Conservation (phyloP, 2,797 vertebrate genomes). For the Mionectes olivaceus region DNA sequence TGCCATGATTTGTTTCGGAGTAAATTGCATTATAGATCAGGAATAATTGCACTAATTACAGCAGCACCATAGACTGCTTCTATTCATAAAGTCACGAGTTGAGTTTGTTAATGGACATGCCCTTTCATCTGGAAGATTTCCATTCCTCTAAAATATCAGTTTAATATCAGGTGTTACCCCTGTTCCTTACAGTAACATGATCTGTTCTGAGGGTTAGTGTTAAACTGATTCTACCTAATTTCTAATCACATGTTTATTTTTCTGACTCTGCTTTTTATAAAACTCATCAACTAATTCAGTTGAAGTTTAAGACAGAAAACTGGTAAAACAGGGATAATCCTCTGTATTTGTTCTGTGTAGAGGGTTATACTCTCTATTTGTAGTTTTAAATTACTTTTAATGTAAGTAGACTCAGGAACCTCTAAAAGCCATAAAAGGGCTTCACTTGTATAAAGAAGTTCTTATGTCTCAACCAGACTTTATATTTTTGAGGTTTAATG, state of each 20-base stretch:
- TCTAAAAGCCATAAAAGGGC: neutral
- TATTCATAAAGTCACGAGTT: neutral
- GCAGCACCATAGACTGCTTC: neutral
- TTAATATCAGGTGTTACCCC: neutral
- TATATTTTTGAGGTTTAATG: neutral
- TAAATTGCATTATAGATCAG: neutral
- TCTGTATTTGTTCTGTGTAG: neutral
- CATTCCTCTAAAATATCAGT: neutral
- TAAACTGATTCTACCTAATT: neutral
- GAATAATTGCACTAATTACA: neutral
- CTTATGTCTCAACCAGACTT: neutral
- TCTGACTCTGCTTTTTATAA: neutral
- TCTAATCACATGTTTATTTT: neutral
- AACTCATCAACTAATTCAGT: rapidly evolving
- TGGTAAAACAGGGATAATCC: rapidly evolving
- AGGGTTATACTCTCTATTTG: neutral
- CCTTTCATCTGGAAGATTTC: neutral
- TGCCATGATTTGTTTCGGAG: neutral
- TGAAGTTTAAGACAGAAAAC: neutral
- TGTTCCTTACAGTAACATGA: neutral
- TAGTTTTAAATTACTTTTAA: neutral
- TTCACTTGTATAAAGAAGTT: neutral
- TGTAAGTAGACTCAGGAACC: neutral
- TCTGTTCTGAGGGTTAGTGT: neutral
- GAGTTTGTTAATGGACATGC: neutral